A percentile compares a stretch with the other conserved stretches of the same genome.
These are phyloP conservation scores for Biston betularia DNA, from an alignment of 2,888 invertebrate species.

Conservation along the genomic window DNA sequence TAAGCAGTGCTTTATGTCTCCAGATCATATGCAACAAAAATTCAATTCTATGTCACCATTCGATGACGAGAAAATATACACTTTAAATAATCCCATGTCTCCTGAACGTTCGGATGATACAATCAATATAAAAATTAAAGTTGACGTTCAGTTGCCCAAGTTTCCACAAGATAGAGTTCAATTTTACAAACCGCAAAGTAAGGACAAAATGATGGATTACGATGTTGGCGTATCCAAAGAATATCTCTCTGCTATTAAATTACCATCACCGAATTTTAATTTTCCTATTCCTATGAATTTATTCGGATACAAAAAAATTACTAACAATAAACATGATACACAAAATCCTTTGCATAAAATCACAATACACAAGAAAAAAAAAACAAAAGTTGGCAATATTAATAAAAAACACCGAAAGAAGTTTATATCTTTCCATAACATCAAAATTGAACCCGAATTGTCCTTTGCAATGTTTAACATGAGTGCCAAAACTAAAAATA, in stretches of 20 bases:
- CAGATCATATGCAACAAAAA: slow-evolving; percentile 43
- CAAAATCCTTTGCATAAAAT: slow-evolving; percentile 65
- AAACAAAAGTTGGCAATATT: slow-evolving; percentile 58
- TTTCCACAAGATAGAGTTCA: slow-evolving; percentile 39
- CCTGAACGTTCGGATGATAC: slow-evolving; percentile 48
- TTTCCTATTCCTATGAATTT: slow-evolving; percentile 68
- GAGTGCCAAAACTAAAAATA: slow-evolving; percentile 45
- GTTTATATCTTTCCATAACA: slow-evolving; percentile 65
- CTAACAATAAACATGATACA: slow-evolving; percentile 46
- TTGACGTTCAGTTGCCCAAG: slow-evolving; percentile 75
- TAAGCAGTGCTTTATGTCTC: slow-evolving; percentile 63
- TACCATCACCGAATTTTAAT: slow-evolving; percentile 67
- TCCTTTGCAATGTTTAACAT: slow-evolving; percentile 49
- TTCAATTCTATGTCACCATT: slow-evolving; percentile 31
- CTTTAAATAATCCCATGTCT: slow-evolving; percentile 33
- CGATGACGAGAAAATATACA: slow-evolving; percentile 42
- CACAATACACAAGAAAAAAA: slow-evolving; percentile 77
- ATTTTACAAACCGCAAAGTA: slow-evolving; percentile 24
- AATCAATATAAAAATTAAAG: slow-evolving; percentile 71
- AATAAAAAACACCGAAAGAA: slow-evolving; percentile 75
- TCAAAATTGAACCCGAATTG: slow-evolving; percentile 61
- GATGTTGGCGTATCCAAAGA: slow-evolving; percentile 61
- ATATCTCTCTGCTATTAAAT: slow-evolving; percentile 54
- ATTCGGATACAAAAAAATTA: slow-evolving; percentile 60
- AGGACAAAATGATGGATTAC: slow-evolving; percentile 40